Base-by-base conservation (phyloP, 2,888 invertebrate species). In the Flexamia atlantica region DNA sequence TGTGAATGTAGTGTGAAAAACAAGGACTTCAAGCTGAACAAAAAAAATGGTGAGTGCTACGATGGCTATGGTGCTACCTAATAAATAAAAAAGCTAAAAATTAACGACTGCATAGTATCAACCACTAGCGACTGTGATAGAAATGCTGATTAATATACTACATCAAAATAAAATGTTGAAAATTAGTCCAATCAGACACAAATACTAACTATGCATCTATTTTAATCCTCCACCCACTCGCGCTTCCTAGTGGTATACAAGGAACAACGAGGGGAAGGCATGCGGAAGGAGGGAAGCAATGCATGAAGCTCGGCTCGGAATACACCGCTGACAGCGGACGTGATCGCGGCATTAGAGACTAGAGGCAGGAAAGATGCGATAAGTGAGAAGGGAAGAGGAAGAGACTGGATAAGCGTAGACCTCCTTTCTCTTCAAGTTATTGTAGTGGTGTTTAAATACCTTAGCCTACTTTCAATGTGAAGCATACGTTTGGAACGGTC, bases 281-380 rank as follows among this genome's bases (percentile, higher is more conserved):
- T 64, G 64, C 64, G 64, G 64, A 64, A 14, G 64, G 14, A 30
- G 30, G 30, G 14, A 64, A 30, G 25, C 57, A 64, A 64, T 3
- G 17, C 12, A 64, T 64, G 28, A 64, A 2, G 53, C 14, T 28
- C 28, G 28, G 64, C 30, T 30, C 25, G 4, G 17, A 25, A 2
- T 20, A 64, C 20, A 64, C n/a, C n/a, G 25, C 5, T 64, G 12
- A 1, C 10, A 17, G 4, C 25, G 64, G 64, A 64, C 28, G 64
- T 64, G 64, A 64, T 64, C 17, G 30, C 9, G 30, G 64, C 28
- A 12, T 64, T 25, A 64, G 5, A 30, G 12, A 53, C 12, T n/a
- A n/a, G n/a, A 23, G 53, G 17, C 64, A 64, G 28, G 64, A 64
- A 57, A 30, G 64, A 64, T 30, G 64, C 28, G 25, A 23, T n/a